phyloP scores from a whole-genome alignment of 2,888 invertebrate species.

The Oligia fasciuncula region DNA sequence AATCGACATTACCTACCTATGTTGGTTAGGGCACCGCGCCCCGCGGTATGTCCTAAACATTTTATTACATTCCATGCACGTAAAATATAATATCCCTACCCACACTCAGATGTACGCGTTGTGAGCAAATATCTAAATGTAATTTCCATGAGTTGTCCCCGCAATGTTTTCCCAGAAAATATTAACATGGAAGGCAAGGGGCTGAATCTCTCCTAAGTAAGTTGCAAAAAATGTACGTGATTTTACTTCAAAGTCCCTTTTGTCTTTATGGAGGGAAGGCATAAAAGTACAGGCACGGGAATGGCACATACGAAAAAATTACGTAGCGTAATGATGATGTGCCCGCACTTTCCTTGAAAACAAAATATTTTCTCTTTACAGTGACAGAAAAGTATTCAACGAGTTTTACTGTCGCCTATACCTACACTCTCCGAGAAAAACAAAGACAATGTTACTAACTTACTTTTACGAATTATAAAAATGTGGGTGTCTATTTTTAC shows the following conservation, averaged over 20 bases:
- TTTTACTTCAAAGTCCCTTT: slow-evolving; percentile 90
- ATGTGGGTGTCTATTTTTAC: slow-evolving; percentile 50
- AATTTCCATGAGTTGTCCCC: slow-evolving; percentile 90
- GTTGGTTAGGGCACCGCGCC: slow-evolving; percentile 69
- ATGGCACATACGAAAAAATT: slow-evolving; percentile 90
- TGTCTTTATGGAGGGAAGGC: slow-evolving; percentile 89
- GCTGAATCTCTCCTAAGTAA: slow-evolving; percentile 90
- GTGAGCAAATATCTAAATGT: slow-evolving; percentile 90
- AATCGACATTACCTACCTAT: slow-evolving; percentile 85
- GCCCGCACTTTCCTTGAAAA: slow-evolving; percentile 86
- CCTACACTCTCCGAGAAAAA: slow-evolving; percentile 64
- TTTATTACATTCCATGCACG: slow-evolving; percentile 89
- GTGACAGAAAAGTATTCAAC: slow-evolving; percentile 86
- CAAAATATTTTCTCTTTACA: slow-evolving; percentile 88
- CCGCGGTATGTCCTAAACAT: slow-evolving; percentile 84
- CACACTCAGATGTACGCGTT: slow-evolving; percentile 87
- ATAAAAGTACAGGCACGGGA: slow-evolving; percentile 89
- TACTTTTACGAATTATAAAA: slow-evolving; percentile 69
- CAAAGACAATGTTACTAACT: slow-evolving; percentile 66
- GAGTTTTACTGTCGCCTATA: slow-evolving; percentile 77
- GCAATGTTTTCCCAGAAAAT: slow-evolving; percentile 90
- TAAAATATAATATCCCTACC: slow-evolving; percentile 90
- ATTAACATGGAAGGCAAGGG: slow-evolving; percentile 90
- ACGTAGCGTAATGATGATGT: slow-evolving; percentile 89
- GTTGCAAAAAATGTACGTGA: slow-evolving; percentile 91